Base-by-base conservation (phyloP, 2,113 vertebrate genomes). In the Passer domesticus region DNA sequence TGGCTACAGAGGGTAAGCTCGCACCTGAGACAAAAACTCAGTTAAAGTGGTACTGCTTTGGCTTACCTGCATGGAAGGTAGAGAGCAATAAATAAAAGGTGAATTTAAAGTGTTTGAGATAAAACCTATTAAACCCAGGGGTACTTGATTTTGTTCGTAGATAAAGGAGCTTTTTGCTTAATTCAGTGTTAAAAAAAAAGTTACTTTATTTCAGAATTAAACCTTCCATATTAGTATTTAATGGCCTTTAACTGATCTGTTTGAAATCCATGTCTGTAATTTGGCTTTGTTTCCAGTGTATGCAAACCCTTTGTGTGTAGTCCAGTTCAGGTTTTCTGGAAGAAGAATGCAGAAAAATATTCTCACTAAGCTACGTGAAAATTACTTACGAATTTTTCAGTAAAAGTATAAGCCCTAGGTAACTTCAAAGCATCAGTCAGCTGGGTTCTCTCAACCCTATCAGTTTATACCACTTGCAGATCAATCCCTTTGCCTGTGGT, bases 161-260 rank as follows among this genome's bases (percentile, higher is more conserved):
- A 52, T 86, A 92, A 95, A 92, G 47, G 50, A 77, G 35, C 22
- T 89, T 94, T 91, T 95, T 86, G 43, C 68, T 93, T 60, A 76
- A 89, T 83, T 96, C 64, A 77, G 82, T 78, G 55, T 79, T 95
- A 75, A 94, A 93, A 76, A 39, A 93, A 93, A 43, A 81, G 72
- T 94, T 83, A 81, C 64, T 85, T 74, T 93, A 83, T 83, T 94
- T 92, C 28, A 63, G 73, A 93, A 89, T 92, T 63, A 94, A 95
- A 81, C 79, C 52, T 90, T 81, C 60, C 39, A 27, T 67, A 67
- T 95, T 56, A 88, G 39, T 84, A 44, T 89, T 77, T 88, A 80
- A 90, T 70, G 55, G 88, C 17, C 53, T 91, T 94, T 86, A 88
- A 74, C 63, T 86, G 91, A 86, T 90, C 67, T 74, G 60, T 72